A percentile compares a stretch with the other conserved stretches of the same genome.
These are phyloP conservation scores for Reticulitermes lucifugus DNA, from an alignment of 2,888 invertebrate species.

Conservation along the genomic window DNA sequence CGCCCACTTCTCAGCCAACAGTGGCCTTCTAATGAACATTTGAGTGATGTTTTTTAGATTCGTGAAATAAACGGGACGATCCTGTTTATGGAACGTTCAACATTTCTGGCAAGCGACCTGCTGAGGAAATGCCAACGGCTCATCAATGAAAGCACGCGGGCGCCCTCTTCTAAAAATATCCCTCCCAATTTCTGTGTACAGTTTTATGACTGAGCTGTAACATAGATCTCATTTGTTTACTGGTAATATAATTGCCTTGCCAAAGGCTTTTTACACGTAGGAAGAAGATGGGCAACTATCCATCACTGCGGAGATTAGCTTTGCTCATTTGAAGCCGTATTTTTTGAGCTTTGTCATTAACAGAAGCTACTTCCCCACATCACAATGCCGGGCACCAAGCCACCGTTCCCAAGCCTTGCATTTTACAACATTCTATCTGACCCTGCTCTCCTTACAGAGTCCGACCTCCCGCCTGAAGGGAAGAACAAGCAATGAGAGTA, in stretches of 20 bases:
- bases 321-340: background rate
- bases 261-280: background rate
- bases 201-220: background rate
- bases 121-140: background rate
- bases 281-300: background rate
- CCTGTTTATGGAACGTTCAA: too few relatives aligned
- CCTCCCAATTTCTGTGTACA: background rate
- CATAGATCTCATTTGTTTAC: background rate
- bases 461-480: too few relatives aligned
- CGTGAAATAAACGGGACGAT: background rate
- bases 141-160: background rate
- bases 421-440: too few relatives aligned
- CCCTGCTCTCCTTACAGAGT: too few relatives aligned
- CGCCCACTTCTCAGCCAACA: too few relatives aligned
- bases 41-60: background rate
- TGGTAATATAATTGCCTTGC: conserved; percentile 4
- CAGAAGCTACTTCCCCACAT: background rate
- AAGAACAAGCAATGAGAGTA: too few relatives aligned
- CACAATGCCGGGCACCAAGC: too few relatives aligned
- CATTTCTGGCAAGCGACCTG: background rate
- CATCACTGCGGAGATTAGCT: background rate
- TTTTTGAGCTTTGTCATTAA: background rate
- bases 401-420: too few relatives aligned
- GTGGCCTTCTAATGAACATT: background rate
- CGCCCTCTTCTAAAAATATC: background rate